Evolutionary conservation across 2,113 vertebrate genomes (phyloP).

Genomic region (Paralichthys olivaceus): DNA sequence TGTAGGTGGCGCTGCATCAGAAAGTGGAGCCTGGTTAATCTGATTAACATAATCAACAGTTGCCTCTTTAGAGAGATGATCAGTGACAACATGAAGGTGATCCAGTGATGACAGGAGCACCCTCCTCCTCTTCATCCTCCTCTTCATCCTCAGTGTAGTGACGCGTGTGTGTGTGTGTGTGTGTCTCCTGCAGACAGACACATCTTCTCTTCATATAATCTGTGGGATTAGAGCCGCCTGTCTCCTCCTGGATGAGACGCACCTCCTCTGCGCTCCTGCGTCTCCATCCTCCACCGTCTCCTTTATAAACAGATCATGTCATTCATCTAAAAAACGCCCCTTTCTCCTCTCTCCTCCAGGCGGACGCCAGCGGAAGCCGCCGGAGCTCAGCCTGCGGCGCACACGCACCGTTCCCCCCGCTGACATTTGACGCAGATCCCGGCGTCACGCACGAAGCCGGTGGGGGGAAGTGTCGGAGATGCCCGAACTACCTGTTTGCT

Average conservation of each 20-base stretch:
- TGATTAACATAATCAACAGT: constrained; percentile 39
- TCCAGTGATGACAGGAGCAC: background rate
- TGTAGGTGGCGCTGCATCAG: background rate
- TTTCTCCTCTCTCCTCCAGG: background rate
- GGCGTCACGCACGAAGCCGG: background rate
- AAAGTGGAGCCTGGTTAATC: background rate
- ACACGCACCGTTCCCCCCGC: constrained; percentile 2
- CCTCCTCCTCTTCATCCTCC: constrained; percentile 30
- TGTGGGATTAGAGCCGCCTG: constrained; percentile 18
- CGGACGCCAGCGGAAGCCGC: background rate
- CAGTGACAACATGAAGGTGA: background rate
- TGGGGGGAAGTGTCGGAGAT: background rate
- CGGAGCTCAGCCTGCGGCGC: constrained; percentile 23
- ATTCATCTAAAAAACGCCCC: too few relatives aligned
- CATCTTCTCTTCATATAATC: constrained; percentile 40
- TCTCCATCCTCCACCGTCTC: background rate
- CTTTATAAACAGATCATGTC: too few relatives aligned
- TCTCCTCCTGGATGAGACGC: background rate
- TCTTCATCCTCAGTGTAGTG: constrained; percentile 3
- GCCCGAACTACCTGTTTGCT: constrained; percentile 70
- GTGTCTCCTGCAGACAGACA: constrained; percentile 40
- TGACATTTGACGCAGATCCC: constrained; percentile 22
- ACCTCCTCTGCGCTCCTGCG: constrained; percentile 20
- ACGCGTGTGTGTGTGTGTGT: constrained; percentile 8
- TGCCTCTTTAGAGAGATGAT: background rate